phyloP scores from a whole-genome alignment of 2,797 vertebrate genomes.

The Peromyscus melanophrys region DNA sequence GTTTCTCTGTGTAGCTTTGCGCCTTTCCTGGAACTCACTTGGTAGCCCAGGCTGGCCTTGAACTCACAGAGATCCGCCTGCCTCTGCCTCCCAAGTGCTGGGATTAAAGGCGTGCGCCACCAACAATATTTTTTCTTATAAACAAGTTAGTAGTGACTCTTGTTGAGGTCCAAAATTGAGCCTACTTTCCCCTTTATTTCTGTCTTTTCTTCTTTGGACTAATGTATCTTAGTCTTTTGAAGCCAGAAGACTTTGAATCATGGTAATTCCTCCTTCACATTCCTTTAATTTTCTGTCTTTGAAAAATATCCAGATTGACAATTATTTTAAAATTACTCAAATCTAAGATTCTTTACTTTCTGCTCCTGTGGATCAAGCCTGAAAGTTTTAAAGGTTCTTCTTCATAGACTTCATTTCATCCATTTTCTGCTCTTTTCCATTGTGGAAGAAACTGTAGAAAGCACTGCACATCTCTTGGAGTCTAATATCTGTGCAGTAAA shows the following conservation, averaged over 20 bases:
- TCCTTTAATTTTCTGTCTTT: not conserved
- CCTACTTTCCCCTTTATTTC: not conserved
- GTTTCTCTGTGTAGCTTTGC: too few species aligned
- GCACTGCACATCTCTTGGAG: not conserved
- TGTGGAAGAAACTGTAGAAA: constrained; percentile 15
- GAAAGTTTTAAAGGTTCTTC: not conserved
- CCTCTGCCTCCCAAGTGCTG: too few species aligned
- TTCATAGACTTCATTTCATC: not conserved
- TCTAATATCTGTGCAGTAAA: not conserved
- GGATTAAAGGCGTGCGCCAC: too few species aligned
- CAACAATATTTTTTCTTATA: not conserved
- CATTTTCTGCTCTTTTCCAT: not conserved
- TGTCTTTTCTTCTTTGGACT: not conserved
- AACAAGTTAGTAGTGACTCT: not conserved
- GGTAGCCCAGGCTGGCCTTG: too few species aligned
- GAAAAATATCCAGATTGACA: constrained; percentile 19
- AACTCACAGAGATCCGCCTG: too few species aligned
- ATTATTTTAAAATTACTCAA: not conserved
- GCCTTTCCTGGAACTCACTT: too few species aligned
- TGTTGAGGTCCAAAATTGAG: not conserved
- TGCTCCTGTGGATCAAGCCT: not conserved
- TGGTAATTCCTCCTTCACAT: not conserved
- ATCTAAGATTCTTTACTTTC: not conserved
- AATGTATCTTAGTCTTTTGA: not conserved
- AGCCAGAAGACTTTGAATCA: not conserved